Evolutionary conservation across 2,888 invertebrate genomes (phyloP).

Genomic region (Stegophylla sp.): DNA sequence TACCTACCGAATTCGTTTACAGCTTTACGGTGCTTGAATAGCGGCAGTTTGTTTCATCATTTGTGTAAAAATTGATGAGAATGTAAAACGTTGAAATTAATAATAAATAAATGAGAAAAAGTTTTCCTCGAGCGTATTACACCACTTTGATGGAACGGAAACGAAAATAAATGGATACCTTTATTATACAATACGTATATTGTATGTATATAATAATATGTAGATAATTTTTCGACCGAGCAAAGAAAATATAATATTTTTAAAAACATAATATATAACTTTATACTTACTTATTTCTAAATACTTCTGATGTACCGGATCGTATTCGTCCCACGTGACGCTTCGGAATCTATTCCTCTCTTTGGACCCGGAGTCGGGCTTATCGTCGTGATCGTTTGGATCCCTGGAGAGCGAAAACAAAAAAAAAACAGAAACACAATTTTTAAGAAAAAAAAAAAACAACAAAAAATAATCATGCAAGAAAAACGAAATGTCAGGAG

Average conservation of each 20-base stretch:
- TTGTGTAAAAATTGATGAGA: slow-evolving; percentile 14
- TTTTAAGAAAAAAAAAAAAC: too few species aligned
- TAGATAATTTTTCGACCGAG: neutral
- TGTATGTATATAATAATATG: too few species aligned
- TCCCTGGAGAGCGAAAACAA: slow-evolving; percentile 70
- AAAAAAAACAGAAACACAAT: slow-evolving; percentile 47
- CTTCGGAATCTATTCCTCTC: slow-evolving; percentile 84
- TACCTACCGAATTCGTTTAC: neutral
- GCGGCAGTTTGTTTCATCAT: slow-evolving; percentile 11
- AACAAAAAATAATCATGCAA: slow-evolving; percentile 50
- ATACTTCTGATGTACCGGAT: slow-evolving; percentile 90
- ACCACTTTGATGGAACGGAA: neutral
- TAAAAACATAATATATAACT: slow-evolving; percentile 15
- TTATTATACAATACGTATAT: too few species aligned
- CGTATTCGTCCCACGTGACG: slow-evolving; percentile 90
- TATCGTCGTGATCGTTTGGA: slow-evolving; percentile 78
- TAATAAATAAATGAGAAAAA: slow-evolving; percentile 25
- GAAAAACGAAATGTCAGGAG: slow-evolving; percentile 54
- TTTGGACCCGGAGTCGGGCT: slow-evolving; percentile 78
- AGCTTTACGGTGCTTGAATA: slow-evolving; percentile 5
- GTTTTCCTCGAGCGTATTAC: neutral
- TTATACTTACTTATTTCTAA: slow-evolving; percentile 83
- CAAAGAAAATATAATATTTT: neutral
- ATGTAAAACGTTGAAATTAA: neutral
- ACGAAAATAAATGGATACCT: too few species aligned